Base-by-base conservation (phyloP, 53 echinoderm and acorn worm species). In the Echinometra lucunter region DNA sequence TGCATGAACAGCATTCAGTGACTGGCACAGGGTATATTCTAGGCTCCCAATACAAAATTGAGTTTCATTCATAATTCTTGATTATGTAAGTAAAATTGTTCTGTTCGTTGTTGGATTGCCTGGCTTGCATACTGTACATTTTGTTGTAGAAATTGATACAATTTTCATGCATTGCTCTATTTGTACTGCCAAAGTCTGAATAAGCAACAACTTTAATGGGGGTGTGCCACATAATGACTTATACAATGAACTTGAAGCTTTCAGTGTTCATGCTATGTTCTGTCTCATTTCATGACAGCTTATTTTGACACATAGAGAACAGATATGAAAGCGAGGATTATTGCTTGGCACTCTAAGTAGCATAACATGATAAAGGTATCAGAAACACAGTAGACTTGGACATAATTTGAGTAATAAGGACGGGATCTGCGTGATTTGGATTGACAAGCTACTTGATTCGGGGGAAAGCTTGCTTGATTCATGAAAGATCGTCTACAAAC, bases 291-390 rank as follows among this genome's bases (percentile, higher is more conserved):
- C n/a, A 85, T 49, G 49, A 85, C 45, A 85, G 49, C 85, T n/a
- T 85, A 49, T 42, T 78, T 12, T 49, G 85, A 12, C 85, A 85
- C 49, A n/a, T 85, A 27, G 49, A 28, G 85, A 7, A 49, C 85
- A 45, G 13, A 28, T 85, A 28, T 85, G 85, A 85, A 85, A 49
- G 47, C 11, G 49, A 15, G 47, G 12, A 47, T 85, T 45, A 49
- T 49, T 85, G 45, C 47, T 40, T 85, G 49, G 27, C 45, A n/a
- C 49, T 37, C 28, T 45, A 28, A 49, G 25, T 28, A 83, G 85
- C 13, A 47, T 85, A 85, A 85, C 28, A 45, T 85, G 85, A 85
- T 78, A 78, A 78, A 78, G 42, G 19, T 78, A 40, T 85, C 85
- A 45, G 28, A 82, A 82, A n/a, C 47, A n/a, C 53, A 49, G 49